Percentiles rank a stretch among this genome's conserved stretches.
Conservation (phyloP, 1,140 invertebrate species). For the Meloidogyne hapla region DNA sequence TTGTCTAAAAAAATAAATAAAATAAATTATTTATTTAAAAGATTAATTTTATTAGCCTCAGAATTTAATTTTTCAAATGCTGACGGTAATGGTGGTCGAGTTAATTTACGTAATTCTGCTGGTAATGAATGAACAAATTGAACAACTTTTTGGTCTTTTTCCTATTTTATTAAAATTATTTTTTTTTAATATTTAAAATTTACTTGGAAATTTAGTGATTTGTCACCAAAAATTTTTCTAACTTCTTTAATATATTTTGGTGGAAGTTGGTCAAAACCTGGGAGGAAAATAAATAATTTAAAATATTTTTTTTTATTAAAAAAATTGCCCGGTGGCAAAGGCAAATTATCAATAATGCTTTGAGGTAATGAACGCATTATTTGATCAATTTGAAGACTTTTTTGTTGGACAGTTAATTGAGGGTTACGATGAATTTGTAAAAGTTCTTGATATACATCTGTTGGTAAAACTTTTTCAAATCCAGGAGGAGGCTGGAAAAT, state of each 20-base stretch:
- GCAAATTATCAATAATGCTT: conserved; percentile 41
- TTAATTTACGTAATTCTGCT: conserved; percentile 16
- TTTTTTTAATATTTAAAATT: neutral
- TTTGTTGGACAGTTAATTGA: conserved; percentile 34
- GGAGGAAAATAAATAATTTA: conserved; percentile 8
- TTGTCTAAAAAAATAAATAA: conserved; percentile 29
- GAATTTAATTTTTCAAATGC: conserved; percentile 23
- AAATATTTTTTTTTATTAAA: neutral
- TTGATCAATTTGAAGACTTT: conserved; percentile 38
- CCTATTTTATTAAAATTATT: conserved; percentile 14
- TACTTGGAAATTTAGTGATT: conserved; percentile 16
- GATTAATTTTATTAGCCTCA: conserved; percentile 26
- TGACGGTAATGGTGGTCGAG: conserved; percentile 36
- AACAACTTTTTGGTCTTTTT: conserved; percentile 38
- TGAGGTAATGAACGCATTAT: conserved; percentile 36
- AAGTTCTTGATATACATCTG: conserved; percentile 36
- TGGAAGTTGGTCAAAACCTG: conserved; percentile 40
- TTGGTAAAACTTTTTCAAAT: conserved; percentile 41
- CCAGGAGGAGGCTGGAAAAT: conserved; percentile 39
- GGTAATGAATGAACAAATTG: conserved; percentile 39
- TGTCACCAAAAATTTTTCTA: conserved; percentile 34
- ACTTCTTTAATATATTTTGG: conserved; percentile 30
- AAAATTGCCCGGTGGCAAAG: conserved; percentile 26
- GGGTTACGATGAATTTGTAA: conserved; percentile 29
- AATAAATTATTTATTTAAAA: conserved; percentile 26